phyloP scores from a whole-genome alignment of 30 jellyfish, hydroid and myxozoan species.

The Morbakka virulenta region DNA sequence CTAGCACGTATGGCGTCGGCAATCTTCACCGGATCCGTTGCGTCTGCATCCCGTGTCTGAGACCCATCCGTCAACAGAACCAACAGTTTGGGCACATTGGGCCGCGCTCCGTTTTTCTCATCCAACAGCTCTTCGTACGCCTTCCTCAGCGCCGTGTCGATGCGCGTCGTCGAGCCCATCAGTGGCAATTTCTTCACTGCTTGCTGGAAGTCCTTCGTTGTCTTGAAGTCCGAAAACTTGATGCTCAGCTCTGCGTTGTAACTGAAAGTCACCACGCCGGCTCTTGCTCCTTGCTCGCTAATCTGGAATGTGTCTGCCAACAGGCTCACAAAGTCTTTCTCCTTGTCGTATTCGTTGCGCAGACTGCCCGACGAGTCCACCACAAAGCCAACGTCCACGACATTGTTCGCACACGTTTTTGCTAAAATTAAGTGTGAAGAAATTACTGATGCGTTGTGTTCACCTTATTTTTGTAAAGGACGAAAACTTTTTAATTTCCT shows the following conservation, averaged over 20 bases:
- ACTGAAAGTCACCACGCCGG: conserved; percentile 87
- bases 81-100: conserved; percentile 62
- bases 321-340: conserved; percentile 72
- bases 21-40: conserved; percentile 61
- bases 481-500: no score
- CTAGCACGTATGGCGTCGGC: conserved; percentile 61
- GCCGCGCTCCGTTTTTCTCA: conserved; percentile 67
- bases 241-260: conserved; percentile 78
- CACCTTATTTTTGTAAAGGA: no score
- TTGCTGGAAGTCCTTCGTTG: conserved; percentile 49
- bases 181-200: conserved; percentile 84
- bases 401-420: conserved; percentile 29
- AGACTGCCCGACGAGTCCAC: conserved; percentile 97
- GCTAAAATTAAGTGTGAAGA: no score
- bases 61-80: conserved; percentile 88
- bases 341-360: conserved; percentile 67
- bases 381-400: conserved; percentile 84
- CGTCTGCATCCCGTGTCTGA: conserved; percentile 75
- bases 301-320: conserved; percentile 67
- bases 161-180: conserved; percentile 86
- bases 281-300: conserved; percentile 67
- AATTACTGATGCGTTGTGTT: no score
- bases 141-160: conserved; percentile 83
- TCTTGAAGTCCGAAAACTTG: conserved; percentile 43
- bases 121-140: conserved; percentile 59